These are phyloP conservation scores for Embidobia sp. DNA, from an alignment of 2,888 invertebrate genomes.

Conservation along the genomic window DNA sequence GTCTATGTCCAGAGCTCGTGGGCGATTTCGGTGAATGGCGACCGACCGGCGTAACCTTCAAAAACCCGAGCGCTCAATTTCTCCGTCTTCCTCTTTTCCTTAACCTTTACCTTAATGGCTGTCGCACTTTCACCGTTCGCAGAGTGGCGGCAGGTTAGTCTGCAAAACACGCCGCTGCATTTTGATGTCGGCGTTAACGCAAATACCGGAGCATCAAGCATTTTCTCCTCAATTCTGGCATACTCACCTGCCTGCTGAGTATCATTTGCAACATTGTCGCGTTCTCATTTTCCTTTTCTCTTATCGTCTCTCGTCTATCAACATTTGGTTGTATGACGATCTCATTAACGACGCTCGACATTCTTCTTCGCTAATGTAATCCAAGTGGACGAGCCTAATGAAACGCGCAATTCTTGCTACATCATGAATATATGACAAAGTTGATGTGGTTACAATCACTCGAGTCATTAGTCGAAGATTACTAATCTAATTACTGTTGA, in stretches of 20 bases:
- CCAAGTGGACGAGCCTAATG: background rate
- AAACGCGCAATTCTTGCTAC: too few species aligned
- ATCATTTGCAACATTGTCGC: constrained; percentile 37
- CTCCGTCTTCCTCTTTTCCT: constrained; percentile 70
- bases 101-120: constrained; percentile 79
- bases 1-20: background rate
- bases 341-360: background rate
- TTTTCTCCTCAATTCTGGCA: constrained; percentile 50
- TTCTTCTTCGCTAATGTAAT: background rate
- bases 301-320: constrained; percentile 19
- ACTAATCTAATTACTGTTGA: too few species aligned
- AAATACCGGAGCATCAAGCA: constrained; percentile 66
- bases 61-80: constrained; percentile 51
- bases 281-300: constrained; percentile 43
- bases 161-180: constrained; percentile 64
- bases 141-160: constrained; percentile 67
- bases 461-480: too few species aligned
- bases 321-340: background rate
- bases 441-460: too few species aligned
- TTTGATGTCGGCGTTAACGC: constrained; percentile 66
- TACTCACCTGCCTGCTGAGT: constrained; percentile 51
- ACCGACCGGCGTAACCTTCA: constrained; percentile 46
- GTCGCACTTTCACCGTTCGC: constrained; percentile 78
- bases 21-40: constrained; percentile 12
- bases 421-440: too few species aligned